These are phyloP conservation scores for Habrosyne pyritoides DNA, from an alignment of 2,888 invertebrate genomes.

Conservation along the genomic window DNA sequence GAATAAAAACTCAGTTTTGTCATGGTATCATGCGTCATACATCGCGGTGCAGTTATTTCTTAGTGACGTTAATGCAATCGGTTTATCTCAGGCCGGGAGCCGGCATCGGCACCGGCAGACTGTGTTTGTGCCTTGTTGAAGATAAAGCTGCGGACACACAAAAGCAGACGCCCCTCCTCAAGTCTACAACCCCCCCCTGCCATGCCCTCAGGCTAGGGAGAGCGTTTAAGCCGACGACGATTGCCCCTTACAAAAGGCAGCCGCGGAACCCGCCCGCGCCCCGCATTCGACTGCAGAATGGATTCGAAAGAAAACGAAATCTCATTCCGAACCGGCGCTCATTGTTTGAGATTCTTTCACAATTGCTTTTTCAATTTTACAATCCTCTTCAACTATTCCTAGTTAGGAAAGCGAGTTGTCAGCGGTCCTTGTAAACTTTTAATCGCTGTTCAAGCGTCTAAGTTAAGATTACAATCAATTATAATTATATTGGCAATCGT, in stretches of 20 bases:
- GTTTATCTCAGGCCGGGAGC: conserved; percentile 46
- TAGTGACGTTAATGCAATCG: conserved; percentile 58
- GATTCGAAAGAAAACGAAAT: conserved; percentile 73
- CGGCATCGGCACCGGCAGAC: conserved; percentile 32
- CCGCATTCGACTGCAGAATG: conserved; percentile 57
- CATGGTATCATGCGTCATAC: conserved; percentile 36
- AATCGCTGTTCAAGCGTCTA: neutral
- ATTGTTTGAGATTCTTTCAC: conserved; percentile 70
- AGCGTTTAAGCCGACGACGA: conserved; percentile 69
- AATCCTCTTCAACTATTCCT: conserved; percentile 50
- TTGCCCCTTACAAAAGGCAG: conserved; percentile 73
- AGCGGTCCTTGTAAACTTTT: conserved; percentile 13
- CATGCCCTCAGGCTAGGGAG: conserved; percentile 41
- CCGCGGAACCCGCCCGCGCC: conserved; percentile 40
- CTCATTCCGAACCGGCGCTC: conserved; percentile 62
- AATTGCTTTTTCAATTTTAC: conserved; percentile 70
- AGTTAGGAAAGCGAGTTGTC: conserved; percentile 33
- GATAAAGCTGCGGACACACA: conserved; percentile 67
- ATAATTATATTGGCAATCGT: neutral
- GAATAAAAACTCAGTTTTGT: conserved; percentile 36
- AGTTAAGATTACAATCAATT: neutral
- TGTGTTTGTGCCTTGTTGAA: conserved; percentile 58
- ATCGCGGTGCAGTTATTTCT: conserved; percentile 17
- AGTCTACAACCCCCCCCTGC: conserved; percentile 31
- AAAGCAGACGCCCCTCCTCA: conserved; percentile 57